Evolutionary conservation across 2,113 vertebrate species (phyloP).

Genomic region (Muntiacus reevesi): DNA sequence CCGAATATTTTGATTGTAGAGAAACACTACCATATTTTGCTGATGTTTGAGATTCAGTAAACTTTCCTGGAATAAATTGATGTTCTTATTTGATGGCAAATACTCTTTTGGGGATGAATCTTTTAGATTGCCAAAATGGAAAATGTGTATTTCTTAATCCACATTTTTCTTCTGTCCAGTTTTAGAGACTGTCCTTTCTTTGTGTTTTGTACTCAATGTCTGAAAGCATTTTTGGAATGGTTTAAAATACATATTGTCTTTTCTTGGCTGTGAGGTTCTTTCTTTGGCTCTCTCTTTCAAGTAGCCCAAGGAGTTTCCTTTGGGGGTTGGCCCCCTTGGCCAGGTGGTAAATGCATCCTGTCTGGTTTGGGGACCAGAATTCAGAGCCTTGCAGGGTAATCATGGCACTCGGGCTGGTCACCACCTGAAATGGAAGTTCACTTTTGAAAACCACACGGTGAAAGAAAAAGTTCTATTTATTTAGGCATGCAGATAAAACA

Average conservation of each 20-base stretch:
- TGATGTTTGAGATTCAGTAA: neutral
- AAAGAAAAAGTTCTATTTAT: neutral
- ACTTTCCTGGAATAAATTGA: neutral
- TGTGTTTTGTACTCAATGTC: neutral
- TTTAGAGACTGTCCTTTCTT: neutral
- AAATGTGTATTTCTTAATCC: neutral
- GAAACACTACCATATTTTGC: neutral
- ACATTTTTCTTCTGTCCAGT: neutral
- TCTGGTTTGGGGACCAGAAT: neutral
- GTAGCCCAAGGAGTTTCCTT: neutral
- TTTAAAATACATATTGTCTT: slow-evolving; percentile 14
- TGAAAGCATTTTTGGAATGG: neutral
- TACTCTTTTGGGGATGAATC: neutral
- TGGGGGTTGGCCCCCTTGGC: neutral
- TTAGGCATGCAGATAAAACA: neutral
- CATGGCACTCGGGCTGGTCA: neutral
- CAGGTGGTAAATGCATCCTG: neutral
- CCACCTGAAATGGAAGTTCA: neutral
- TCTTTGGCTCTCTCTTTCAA: neutral
- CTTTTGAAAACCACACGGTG: slow-evolving; percentile 1
- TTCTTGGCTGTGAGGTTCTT: neutral
- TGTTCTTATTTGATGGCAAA: neutral
- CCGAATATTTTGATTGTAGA: neutral
- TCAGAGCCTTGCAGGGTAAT: neutral
- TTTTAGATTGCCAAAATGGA: neutral